phyloP scores from a whole-genome alignment of 1,140 invertebrate genomes.

The Drosophila nasuta region DNA sequence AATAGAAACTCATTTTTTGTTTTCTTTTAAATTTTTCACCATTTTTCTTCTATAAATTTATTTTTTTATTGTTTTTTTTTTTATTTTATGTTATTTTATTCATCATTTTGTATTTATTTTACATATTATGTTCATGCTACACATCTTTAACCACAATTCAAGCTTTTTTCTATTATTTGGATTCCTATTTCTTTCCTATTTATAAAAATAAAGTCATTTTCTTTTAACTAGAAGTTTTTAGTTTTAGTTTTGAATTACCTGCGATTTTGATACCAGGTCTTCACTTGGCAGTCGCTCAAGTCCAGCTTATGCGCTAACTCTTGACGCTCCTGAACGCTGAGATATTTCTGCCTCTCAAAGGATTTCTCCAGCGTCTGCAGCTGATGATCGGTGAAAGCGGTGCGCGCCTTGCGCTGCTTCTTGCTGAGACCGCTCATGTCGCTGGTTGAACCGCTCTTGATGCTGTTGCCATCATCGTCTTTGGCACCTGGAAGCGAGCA shows the following conservation, averaged over 20 bases:
- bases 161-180: no score
- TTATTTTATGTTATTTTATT: no score
- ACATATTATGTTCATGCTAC: no score
- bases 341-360: constrained; percentile 99
- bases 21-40: no score
- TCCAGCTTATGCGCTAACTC: constrained; percentile 98
- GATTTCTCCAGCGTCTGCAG: constrained; percentile 98
- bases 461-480: constrained; percentile 84
- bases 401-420: constrained; percentile 98
- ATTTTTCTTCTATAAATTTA: no score
- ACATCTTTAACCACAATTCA: no score
- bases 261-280: constrained; percentile 99
- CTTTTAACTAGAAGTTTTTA: no score
- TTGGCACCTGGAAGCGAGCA: constrained; percentile 69
- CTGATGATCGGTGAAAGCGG: constrained; percentile 99
- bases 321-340: constrained; percentile 99
- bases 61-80: no score
- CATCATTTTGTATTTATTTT: no score
- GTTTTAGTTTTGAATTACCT: constrained; percentile 88
- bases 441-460: constrained; percentile 83
- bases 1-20: no score
- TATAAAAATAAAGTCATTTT: no score
- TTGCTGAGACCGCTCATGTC: constrained; percentile 88
- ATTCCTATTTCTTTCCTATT: no score
- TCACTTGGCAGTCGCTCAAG: constrained; percentile 99